These are phyloP conservation scores for Tigriopus californicus DNA, from an alignment of 2,888 invertebrate genomes.

Conservation along the genomic window DNA sequence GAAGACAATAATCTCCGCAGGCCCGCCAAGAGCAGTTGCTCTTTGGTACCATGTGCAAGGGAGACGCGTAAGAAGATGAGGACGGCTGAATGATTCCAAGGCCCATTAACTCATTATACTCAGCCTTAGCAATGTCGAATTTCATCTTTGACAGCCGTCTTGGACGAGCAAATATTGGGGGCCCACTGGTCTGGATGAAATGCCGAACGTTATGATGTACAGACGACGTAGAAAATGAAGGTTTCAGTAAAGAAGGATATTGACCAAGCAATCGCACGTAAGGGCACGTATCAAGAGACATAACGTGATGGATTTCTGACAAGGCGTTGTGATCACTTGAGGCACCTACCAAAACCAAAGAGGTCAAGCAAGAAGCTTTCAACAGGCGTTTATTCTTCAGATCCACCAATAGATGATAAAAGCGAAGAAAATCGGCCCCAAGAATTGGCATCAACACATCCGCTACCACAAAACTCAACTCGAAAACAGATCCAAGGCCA, in stretches of 20 bases:
- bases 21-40: too few species aligned
- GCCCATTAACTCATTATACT: not conserved
- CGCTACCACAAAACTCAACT: not conserved
- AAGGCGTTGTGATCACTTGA: not conserved
- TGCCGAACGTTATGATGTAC: too few species aligned
- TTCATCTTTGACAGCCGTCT: not conserved
- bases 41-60: not conserved
- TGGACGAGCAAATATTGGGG: not conserved
- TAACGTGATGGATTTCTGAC: not conserved
- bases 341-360: not conserved
- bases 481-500: not conserved
- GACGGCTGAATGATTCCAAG: not conserved
- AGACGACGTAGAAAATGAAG: too few species aligned
- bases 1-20: too few species aligned
- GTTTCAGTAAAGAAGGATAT: too few species aligned
- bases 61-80: not conserved
- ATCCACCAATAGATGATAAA: conserved; percentile 25
- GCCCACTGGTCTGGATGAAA: too few species aligned
- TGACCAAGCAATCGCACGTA: not conserved
- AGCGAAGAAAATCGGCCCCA: conserved; percentile 27
- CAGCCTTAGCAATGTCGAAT: not conserved
- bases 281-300: not conserved
- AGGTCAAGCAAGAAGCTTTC: not conserved
- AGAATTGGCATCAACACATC: conserved; percentile 21
- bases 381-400: not conserved